These are phyloP conservation scores for Protosalanx chinensis DNA, from an alignment of 2,797 vertebrate genomes.

Conservation along the genomic window DNA sequence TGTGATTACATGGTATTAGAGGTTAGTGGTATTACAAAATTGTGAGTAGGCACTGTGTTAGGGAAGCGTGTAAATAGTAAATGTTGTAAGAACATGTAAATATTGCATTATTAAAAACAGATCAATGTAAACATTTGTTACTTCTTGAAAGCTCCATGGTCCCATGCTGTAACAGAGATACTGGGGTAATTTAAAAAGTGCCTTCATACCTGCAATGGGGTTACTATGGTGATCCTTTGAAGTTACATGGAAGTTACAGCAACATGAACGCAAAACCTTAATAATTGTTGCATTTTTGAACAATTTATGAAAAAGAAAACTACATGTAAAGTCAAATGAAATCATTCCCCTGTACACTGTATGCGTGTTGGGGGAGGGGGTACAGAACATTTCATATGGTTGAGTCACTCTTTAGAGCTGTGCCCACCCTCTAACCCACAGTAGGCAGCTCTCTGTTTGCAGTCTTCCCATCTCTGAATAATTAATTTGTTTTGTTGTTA, in stretches of 20 bases:
- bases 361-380: not conserved
- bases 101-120: no score
- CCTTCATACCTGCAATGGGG: no score
- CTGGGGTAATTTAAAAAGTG: no score
- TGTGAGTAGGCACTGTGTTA: no score
- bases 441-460: conserved; percentile 54
- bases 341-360: not conserved
- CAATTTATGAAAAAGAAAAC: not conserved
- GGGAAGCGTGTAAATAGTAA: no score
- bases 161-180: no score
- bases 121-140: no score
- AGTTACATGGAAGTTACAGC: not conserved
- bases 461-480: conserved; percentile 66
- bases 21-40: not conserved
- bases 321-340: not conserved
- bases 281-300: not conserved
- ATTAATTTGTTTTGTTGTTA: conserved; percentile 61
- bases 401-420: conserved; percentile 43
- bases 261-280: no score
- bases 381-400: conserved; percentile 16
- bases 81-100: not conserved
- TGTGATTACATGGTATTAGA: no score
- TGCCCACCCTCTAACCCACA: conserved; percentile 59
- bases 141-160: no score
- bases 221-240: not conserved